Conservation (phyloP, 1,140 invertebrate genomes). For the Pissodes strobi region DNA sequence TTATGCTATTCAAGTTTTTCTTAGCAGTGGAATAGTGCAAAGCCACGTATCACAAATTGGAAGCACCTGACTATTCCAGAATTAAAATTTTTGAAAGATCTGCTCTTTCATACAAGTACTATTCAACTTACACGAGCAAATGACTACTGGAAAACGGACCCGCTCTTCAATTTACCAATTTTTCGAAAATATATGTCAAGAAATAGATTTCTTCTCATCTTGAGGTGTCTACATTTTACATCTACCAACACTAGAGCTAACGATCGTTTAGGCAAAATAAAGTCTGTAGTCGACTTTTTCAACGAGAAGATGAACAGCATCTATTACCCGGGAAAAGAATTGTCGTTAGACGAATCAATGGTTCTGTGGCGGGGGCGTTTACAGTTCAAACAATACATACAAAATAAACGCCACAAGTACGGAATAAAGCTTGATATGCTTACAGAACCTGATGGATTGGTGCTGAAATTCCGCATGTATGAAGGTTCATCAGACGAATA, state of each 20-base stretch:
- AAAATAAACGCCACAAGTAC: no score
- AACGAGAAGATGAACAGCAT: constrained; percentile 25
- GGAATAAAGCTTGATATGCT: constrained; percentile 32
- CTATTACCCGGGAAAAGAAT: constrained; percentile 26
- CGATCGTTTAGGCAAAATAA: constrained; percentile 24
- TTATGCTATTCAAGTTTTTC: constrained; percentile 27
- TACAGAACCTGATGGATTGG: constrained; percentile 20
- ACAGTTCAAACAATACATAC: no score
- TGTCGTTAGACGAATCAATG: constrained; percentile 28
- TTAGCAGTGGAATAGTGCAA: constrained; percentile 15
- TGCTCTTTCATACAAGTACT: constrained; percentile 25
- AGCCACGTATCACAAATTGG: constrained; percentile 26
- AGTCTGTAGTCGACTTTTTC: constrained; percentile 14
- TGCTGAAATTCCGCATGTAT: constrained; percentile 24
- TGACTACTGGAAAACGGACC: constrained; percentile 27
- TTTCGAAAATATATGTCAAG: constrained; percentile 24
- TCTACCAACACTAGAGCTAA: constrained; percentile 10
- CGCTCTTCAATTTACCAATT: constrained; percentile 25
- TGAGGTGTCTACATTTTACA: constrained; percentile 24
- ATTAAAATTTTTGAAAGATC: constrained; percentile 22
- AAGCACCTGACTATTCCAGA: constrained; percentile 38
- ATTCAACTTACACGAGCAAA: constrained; percentile 11
- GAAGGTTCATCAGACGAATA: constrained; percentile 29
- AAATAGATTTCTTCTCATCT: constrained; percentile 26
- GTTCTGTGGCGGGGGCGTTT: no score